These are phyloP conservation scores for Epirrhoe tristata DNA, from an alignment of 2,888 invertebrate genomes.

Conservation along the genomic window DNA sequence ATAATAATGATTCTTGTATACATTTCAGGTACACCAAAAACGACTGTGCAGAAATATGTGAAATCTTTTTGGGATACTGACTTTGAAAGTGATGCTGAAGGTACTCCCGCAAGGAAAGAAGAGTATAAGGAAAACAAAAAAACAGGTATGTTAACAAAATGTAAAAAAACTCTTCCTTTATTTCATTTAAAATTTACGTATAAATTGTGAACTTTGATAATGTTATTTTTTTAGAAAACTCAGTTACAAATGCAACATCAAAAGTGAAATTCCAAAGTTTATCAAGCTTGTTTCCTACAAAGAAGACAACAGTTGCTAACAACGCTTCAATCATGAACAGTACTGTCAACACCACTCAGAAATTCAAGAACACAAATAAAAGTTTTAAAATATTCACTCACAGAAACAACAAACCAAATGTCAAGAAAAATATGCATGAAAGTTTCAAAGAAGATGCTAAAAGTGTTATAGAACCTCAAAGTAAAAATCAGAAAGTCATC, in stretches of 20 bases:
- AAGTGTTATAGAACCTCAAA: slow-evolving; percentile 36
- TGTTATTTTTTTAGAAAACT: slow-evolving; percentile 22
- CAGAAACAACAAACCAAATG: slow-evolving; percentile 41
- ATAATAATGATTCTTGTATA: not conserved
- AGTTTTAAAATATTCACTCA: slow-evolving; percentile 49
- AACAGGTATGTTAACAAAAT: slow-evolving; percentile 33
- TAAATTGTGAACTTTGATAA: not conserved
- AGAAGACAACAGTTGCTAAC: slow-evolving; percentile 27
- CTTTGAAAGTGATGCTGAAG: slow-evolving; percentile 69
- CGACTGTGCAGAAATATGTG: slow-evolving; percentile 46
- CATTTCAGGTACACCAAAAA: slow-evolving; percentile 45
- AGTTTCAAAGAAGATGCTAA: slow-evolving; percentile 24
- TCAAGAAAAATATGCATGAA: slow-evolving; percentile 31
- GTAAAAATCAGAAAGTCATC: slow-evolving; percentile 22
- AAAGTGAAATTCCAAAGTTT: slow-evolving; percentile 20
- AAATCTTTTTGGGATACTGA: slow-evolving; percentile 75
- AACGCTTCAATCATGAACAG: slow-evolving; percentile 37
- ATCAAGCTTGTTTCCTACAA: slow-evolving; percentile 25
- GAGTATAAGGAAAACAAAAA: slow-evolving; percentile 43
- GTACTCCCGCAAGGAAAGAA: slow-evolving; percentile 35
- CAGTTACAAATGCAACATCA: slow-evolving; percentile 9
- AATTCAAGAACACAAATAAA: slow-evolving; percentile 43
- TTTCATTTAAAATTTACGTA: no score
- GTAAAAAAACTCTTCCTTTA: no score
- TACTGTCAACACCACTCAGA: slow-evolving; percentile 41